Base-by-base conservation (phyloP, 2,888 invertebrate species). In the Elmis aenea region DNA sequence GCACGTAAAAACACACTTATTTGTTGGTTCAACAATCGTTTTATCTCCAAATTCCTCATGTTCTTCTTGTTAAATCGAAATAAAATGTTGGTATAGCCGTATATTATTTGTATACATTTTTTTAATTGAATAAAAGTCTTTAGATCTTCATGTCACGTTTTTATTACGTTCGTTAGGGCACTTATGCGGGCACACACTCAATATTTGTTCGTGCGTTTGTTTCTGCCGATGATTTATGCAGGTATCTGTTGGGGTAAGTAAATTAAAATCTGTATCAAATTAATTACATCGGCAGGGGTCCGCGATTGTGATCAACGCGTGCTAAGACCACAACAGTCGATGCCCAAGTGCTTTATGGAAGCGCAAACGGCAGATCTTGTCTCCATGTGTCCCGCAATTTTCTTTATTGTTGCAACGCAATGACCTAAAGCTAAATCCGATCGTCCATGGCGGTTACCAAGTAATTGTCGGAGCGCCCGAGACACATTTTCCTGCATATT, bases 241-340 rank as follows among this genome's bases (percentile, higher is more conserved):
- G 33, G 29, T 36, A 38, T 32, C 42, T 26, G 24, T 29, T 30
- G 27, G 26, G 31, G 26, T 42, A 42, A 42, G 34, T 38, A 39
- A 43, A 39, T 43, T 36, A 38, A 27, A 31, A 37, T 32, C 28
- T 37, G 37, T 40, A 40, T 44, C 40, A 34, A 38, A 45, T 45
- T 45, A 45, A 45, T 45, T 45, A 34, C 40, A 45, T 40, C 44
- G 40, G 32, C 26, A 8, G 44, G 30, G 40, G 14, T 6, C 28
- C 23, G 22, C 31, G 26, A 31, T 26, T 22, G 31, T 22, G 30
- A 36, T 37, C 37, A 23, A 18, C 22, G 27, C 31, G 23, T 29
- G 27, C 18, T 18, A 18, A 18, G 18, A 5, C 8, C 5, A 8
- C 18, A 5, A 8, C 18, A 18, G 18, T 8, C 18, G 18, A 8